phyloP scores from a whole-genome alignment of 2,113 vertebrate genomes.

The human region GRCh38 chrY:18563001-18563500 shows the following conservation, averaged over 20 bases:
- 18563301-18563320: not conserved
- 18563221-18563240: not conserved
- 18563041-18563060: not conserved
- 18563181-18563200: not conserved
- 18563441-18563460: constrained; percentile 93
- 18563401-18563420: constrained; percentile 73
- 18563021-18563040: not conserved
- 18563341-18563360: not conserved
- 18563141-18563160: not conserved
- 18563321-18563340: not conserved
- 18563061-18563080: not conserved
- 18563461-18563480: constrained; percentile 41
- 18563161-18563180: not conserved
- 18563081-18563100: not conserved
- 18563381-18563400: constrained; percentile 75
- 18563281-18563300: not conserved
- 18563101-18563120: constrained; percentile 13
- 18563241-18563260: not conserved
- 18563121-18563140: not conserved
- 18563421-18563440: constrained; percentile 89
- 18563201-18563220: not conserved
- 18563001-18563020: not conserved
- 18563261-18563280: not conserved
- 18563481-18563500: constrained; percentile 58
- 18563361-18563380: no score